A percentile compares a stretch with the other conserved stretches of the same genome.
Evolutionary conservation across 2,888 invertebrate species (phyloP).

Genomic region (Drosophila testacea): DNA sequence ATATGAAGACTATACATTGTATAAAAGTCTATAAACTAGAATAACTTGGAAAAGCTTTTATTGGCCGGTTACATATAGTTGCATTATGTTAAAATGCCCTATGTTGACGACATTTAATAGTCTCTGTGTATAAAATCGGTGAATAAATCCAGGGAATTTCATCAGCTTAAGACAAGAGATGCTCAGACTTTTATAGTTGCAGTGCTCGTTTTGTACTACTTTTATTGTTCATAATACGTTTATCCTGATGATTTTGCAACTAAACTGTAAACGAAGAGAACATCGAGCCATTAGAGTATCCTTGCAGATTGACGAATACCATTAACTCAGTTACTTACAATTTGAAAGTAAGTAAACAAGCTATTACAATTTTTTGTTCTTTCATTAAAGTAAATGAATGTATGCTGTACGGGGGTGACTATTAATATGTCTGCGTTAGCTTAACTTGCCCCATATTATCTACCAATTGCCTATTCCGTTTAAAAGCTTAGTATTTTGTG

Average conservation of each 20-base stretch:
- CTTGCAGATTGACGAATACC: neutral
- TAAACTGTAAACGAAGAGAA: neutral
- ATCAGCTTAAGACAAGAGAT: constrained; percentile 10
- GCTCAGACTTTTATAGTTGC: constrained; percentile 2
- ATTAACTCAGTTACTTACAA: neutral
- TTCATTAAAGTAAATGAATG: too few species aligned
- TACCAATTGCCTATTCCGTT: too few species aligned
- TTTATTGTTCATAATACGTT: constrained; percentile 18
- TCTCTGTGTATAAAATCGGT: neutral
- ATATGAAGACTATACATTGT: too few species aligned
- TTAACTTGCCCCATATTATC: too few species aligned
- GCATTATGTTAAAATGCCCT: too few species aligned
- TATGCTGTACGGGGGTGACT: too few species aligned
- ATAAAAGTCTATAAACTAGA: too few species aligned
- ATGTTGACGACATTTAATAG: neutral
- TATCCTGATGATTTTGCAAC: constrained; percentile 1
- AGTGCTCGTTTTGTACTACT: constrained; percentile 9
- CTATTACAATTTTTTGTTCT: too few species aligned
- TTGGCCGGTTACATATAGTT: too few species aligned
- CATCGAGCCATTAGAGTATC: neutral
- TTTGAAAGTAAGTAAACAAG: neutral
- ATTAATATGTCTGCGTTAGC: too few species aligned
- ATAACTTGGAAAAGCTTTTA: too few species aligned
- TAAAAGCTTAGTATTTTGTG: too few species aligned
- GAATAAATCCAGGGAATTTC: constrained; percentile 16